Evolutionary conservation across 2,888 invertebrate genomes (phyloP).

Genomic region (Drosophila fungiperda): DNA sequence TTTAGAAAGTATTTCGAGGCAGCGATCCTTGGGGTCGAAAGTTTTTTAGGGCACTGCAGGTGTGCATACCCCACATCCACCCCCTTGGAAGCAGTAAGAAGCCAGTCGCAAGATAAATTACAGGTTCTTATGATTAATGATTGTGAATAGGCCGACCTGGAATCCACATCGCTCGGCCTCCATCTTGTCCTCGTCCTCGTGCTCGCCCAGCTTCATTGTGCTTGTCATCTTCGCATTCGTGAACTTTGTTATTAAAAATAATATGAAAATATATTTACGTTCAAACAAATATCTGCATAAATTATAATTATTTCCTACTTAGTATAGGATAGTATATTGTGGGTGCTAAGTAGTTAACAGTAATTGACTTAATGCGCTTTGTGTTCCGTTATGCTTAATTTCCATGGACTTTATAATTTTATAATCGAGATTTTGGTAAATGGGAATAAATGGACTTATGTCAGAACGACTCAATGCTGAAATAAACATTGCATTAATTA

Average conservation of each 20-base stretch:
- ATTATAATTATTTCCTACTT: conserved; percentile 5
- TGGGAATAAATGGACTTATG: not conserved
- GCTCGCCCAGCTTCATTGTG: not conserved
- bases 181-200: not conserved
- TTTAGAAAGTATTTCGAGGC: conserved; percentile 72
- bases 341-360: not conserved
- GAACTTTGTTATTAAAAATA: conserved; percentile 23
- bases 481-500: not conserved
- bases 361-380: conserved; percentile 4
- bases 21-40: conserved; percentile 36
- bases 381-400: not conserved
- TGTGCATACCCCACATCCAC: conserved; percentile 20
- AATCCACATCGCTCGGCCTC: conserved; percentile 1
- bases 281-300: conserved; percentile 24
- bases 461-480: not conserved
- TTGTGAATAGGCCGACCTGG: conserved; percentile 55
- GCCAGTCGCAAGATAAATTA: conserved; percentile 74
- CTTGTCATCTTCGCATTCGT: conserved; percentile 5
- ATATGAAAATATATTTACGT: conserved; percentile 12
- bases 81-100: conserved; percentile 30
- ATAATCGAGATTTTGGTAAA: not conserved
- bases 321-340: not conserved
- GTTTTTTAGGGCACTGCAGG: conserved; percentile 49
- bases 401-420: not conserved
- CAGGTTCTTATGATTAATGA: conserved; percentile 75